A percentile compares a stretch with the other conserved stretches of the same genome.
These are phyloP conservation scores for Kryptolebias marmoratus DNA, from an alignment of 2,113 vertebrate genomes.

Conservation along the genomic window DNA sequence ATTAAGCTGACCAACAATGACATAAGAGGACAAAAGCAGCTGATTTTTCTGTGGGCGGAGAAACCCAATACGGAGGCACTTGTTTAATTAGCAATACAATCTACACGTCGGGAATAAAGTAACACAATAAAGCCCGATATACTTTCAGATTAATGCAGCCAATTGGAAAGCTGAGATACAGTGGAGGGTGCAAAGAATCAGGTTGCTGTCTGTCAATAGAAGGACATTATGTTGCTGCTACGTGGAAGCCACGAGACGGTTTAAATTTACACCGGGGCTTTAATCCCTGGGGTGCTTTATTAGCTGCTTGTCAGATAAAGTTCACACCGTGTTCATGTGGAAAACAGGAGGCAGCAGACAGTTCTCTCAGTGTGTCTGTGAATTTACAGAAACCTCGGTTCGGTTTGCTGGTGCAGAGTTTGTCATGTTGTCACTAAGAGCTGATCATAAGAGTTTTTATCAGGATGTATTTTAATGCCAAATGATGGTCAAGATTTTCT, in stretches of 20 bases:
- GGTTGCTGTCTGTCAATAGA: constrained; percentile 60
- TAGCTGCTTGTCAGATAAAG: constrained; percentile 26
- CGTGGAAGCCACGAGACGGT: constrained; percentile 62
- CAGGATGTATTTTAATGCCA: no score
- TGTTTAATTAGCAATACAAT: constrained; percentile 64
- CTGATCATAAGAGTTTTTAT: no score
- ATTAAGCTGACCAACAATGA: background rate
- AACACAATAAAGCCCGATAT: constrained; percentile 52
- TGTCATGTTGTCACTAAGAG: no score
- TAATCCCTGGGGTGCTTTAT: constrained; percentile 55
- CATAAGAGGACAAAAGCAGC: constrained; percentile 6
- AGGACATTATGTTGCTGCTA: constrained; percentile 51
- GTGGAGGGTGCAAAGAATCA: constrained; percentile 50
- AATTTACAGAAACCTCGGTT: no score
- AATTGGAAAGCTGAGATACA: constrained; percentile 44
- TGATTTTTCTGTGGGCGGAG: constrained; percentile 10
- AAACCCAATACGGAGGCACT: constrained; percentile 45
- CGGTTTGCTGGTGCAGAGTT: background rate
- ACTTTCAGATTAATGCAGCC: constrained; percentile 50
- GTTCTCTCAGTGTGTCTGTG: background rate
- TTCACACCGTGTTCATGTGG: constrained; percentile 28
- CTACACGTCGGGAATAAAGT: constrained; percentile 53
- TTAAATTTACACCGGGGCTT: constrained; percentile 60
- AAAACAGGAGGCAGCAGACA: constrained; percentile 39
- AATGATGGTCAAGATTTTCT: no score